phyloP scores from a whole-genome alignment of 2,888 invertebrate species.

The Thalpophila matura region DNA sequence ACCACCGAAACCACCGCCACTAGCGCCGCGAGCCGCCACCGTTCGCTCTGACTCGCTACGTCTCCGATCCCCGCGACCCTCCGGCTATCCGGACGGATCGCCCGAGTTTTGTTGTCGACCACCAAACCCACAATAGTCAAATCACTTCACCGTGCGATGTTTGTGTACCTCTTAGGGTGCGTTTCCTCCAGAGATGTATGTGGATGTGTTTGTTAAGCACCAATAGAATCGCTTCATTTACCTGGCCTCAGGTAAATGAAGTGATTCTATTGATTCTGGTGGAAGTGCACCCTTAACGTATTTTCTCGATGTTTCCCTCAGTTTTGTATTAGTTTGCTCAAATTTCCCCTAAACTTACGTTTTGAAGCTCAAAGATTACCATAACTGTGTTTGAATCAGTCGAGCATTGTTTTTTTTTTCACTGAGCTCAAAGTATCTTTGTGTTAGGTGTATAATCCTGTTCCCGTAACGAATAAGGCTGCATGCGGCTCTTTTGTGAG shows the following conservation, averaged over 20 bases:
- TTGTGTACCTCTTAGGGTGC: conserved; percentile 25
- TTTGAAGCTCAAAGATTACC: conserved; percentile 37
- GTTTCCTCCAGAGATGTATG: too few species aligned
- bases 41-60: conserved; percentile 17
- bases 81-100: conserved; percentile 8
- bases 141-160: conserved; percentile 35
- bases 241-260: too few species aligned
- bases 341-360: conserved; percentile 23
- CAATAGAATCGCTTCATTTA: too few species aligned
- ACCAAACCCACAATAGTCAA: conserved; percentile 38
- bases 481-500: conserved; percentile 69
- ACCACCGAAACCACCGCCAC: conserved; percentile 70
- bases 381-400: conserved; percentile 30
- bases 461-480: conserved; percentile 74
- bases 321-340: conserved; percentile 40
- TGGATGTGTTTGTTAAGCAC: too few species aligned
- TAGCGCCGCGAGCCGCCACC: conserved; percentile 31
- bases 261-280: too few species aligned
- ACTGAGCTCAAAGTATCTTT: conserved; percentile 61
- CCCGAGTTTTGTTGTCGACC: conserved; percentile 34
- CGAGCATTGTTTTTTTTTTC: conserved; percentile 21
- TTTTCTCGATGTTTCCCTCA: conserved; percentile 24
- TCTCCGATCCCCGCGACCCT: conserved; percentile 9
- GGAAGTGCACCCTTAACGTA: too few species aligned
- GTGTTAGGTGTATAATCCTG: conserved; percentile 62